A percentile compares a stretch with the other conserved stretches of the same genome.
These are phyloP conservation scores for Distichodus sexfasciatus DNA, from an alignment of 2,797 vertebrate genomes.

Conservation along the genomic window DNA sequence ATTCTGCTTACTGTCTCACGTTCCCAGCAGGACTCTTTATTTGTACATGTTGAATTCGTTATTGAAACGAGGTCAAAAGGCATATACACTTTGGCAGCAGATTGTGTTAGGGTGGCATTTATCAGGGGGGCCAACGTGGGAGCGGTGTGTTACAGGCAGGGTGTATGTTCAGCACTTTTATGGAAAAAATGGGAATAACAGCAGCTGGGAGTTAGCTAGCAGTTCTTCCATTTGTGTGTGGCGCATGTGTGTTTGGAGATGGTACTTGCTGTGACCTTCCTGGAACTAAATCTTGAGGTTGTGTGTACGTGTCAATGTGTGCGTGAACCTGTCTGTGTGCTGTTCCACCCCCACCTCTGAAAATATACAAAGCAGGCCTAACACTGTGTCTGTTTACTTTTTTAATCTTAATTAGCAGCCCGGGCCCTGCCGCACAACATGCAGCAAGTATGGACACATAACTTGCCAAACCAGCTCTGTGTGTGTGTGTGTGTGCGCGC, in stretches of 20 bases:
- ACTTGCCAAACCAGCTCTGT: constrained; percentile 77
- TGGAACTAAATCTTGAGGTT: constrained; percentile 47
- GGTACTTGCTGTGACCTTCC: constrained; percentile 50
- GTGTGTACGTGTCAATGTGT: constrained; percentile 20
- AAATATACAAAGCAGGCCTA: constrained; percentile 69
- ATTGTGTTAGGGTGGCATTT: constrained; percentile 22
- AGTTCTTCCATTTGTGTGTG: constrained; percentile 24
- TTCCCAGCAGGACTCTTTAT: constrained; percentile 16
- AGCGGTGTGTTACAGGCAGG: constrained; percentile 43
- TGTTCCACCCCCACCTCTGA: constrained; percentile 46
- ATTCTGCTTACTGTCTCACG: background rate
- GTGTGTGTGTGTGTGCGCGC: constrained; percentile 56
- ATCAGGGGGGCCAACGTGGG: constrained; percentile 48
- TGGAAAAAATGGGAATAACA: constrained; percentile 14
- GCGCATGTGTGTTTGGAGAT: constrained; percentile 25
- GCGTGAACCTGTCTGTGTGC: constrained; percentile 12
- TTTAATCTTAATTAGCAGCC: constrained; percentile 77
- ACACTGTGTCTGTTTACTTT: constrained; percentile 75
- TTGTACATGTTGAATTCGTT: constrained; percentile 38
- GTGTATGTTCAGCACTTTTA: background rate
- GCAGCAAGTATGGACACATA: constrained; percentile 72
- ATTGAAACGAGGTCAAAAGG: constrained; percentile 24
- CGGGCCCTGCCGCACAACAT: constrained; percentile 71
- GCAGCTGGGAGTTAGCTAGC: constrained; percentile 10
- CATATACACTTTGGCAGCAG: background rate